Evolutionary conservation across 37 sponge, comb jelly and placozoan species (phyloP), one percentile per base, ranked within the genome.

Genomic region (Ephydatia muelleri): DNA sequence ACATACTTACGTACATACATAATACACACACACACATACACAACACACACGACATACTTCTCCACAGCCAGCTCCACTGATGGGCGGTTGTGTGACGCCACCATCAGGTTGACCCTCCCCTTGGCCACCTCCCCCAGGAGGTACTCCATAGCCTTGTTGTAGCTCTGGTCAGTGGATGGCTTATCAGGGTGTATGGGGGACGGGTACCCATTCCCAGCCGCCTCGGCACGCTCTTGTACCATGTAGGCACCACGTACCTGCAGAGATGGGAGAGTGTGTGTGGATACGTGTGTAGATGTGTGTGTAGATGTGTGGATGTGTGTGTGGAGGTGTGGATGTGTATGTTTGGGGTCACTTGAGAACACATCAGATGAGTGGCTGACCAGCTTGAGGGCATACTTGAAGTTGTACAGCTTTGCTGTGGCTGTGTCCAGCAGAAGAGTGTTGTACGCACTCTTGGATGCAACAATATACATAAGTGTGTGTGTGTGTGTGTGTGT

Each of bases 381-480:
- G 31, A 97, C 97, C 73, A 94, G 37, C 73, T 97, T 97, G 49
- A 89, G 81, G 25, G 84, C 95, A 80, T 84, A 82, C 2, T 73
- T 76, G 78, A 92, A 88, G 0, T 82, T 88, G 5, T 66, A 65
- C 0, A 12, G 23, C 38, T 49, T 65, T 40, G 95, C 88, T 38
- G 87, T 73, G n/a, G 64, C 81, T 9, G 91, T 48, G 49, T 93
- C 78, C 28, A 68, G 47, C 28, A 77, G 73, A 19, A 90, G 76
- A 16, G 49, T 72, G 21, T 87, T 57, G 19, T 49, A 68, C 0
- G 95, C 83, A 22, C 80, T 87, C 87, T 91, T 43, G 43, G 43
- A n/a, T n/a, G n/a, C n/a, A n/a, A n/a, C n/a, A n/a, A 6, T 43
- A 43, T 43, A 43, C 43, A 43, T 43, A 43, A 3, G 6, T 43